Base-by-base conservation (phyloP, 2,888 invertebrate species). In the Sepioteuthis lessoniana region DNA sequence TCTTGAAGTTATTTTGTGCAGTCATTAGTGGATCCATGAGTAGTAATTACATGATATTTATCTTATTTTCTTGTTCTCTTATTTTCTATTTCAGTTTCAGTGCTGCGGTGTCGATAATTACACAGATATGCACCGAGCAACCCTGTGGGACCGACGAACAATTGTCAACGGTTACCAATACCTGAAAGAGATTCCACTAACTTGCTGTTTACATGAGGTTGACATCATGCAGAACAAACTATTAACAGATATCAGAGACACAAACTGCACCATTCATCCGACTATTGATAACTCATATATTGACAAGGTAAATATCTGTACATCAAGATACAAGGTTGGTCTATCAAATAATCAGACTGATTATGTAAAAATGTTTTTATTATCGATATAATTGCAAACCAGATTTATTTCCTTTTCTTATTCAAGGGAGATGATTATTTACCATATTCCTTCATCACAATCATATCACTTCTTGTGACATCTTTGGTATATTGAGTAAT, bases 181-280 rank as follows among this genome's bases (percentile, higher is more conserved):
- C n/a, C 38, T 92, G n/a, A 92, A 47, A 92, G 42, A 42, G n/a
- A 47, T 92, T 92, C 92, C 92, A 19, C 10, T 47, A 19, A n/a
- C 92, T n/a, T 92, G 92, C 47, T 92, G 92, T 47, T 47, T 47
- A 19, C 92, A n/a, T 31, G 47, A 42, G 1, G 92, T 92, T 47
- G 47, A 92, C 28, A 19, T 47, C 19, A n/a, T 92, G 42, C 4
- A 31, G 3, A 47, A 92, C 42, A 92, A 92, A 92, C 31, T 31
- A 42, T 47, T 92, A n/a, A 47, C 31, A 3, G 19, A 92, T 3
- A 42, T 92, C 46, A 46, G 7, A 37, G 92, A 92, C 92, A 38
- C 0, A n/a, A 92, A 92, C 28, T 92, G 92, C n/a, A 92, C 92
- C 19, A 92, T 92, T 92, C n/a, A 92, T 31, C 92, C 92, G 8